Percentiles rank a stretch among this genome's conserved stretches.
Conservation (phyloP, 2,888 invertebrate species). For the Glaucopsyche alexis region DNA sequence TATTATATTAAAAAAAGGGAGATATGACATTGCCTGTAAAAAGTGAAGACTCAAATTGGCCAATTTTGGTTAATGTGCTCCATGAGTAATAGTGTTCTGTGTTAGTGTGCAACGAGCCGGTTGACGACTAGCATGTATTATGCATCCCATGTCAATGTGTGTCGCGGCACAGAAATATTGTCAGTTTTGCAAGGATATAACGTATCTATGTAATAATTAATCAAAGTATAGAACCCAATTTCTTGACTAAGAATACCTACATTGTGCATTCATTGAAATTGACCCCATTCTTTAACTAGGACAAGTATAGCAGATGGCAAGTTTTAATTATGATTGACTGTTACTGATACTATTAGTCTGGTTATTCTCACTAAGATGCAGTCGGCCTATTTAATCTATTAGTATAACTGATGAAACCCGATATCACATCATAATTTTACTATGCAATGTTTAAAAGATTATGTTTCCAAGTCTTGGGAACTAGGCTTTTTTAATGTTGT, state of each 20-base stretch:
- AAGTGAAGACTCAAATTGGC: too few relatives aligned
- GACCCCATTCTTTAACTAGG: conserved; percentile 15
- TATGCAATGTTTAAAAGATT: background rate
- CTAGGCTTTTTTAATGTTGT: background rate
- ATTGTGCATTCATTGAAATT: background rate
- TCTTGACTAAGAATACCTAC: background rate
- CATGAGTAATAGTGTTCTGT: too few relatives aligned
- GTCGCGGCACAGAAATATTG: too few relatives aligned
- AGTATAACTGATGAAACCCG: conserved; percentile 39
- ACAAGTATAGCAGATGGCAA: conserved; percentile 32
- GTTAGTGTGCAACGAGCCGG: too few relatives aligned
- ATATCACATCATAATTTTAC: background rate
- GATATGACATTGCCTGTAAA: too few relatives aligned
- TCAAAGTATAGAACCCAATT: too few relatives aligned
- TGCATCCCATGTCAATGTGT: too few relatives aligned
- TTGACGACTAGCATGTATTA: too few relatives aligned
- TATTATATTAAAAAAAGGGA: too few relatives aligned
- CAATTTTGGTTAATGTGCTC: too few relatives aligned
- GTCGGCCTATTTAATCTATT: conserved; percentile 56
- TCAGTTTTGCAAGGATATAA: too few relatives aligned
- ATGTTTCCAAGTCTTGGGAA: background rate
- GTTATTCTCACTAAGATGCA: conserved; percentile 45
- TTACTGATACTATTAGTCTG: conserved; percentile 46
- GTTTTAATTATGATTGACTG: conserved; percentile 40
- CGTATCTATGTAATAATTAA: too few relatives aligned